Evolutionary conservation across 1,140 invertebrate genomes (phyloP).

Genomic region (Piezodorus guildinii): DNA sequence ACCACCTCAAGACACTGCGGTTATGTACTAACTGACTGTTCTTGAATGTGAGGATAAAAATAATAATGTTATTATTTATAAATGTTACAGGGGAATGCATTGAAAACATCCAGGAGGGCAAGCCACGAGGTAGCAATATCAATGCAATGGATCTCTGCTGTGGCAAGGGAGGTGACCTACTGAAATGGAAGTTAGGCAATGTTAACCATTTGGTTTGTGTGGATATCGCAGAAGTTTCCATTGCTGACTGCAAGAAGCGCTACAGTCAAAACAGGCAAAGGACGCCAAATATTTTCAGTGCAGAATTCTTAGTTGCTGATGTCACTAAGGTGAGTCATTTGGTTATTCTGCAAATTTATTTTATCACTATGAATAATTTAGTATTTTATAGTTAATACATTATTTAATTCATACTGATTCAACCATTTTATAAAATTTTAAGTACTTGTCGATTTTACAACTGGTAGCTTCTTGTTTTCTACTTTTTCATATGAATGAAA

Average conservation of each 20-base stretch:
- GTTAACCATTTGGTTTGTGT: conserved; percentile 82
- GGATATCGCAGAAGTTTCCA: conserved; percentile 85
- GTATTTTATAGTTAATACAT: no score
- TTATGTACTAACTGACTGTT: no score
- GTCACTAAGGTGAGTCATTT: conserved; percentile 58
- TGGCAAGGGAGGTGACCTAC: conserved; percentile 93
- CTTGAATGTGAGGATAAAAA: no score
- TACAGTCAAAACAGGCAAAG: conserved; percentile 47
- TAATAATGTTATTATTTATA: no score
- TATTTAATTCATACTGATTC: no score
- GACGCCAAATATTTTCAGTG: conserved; percentile 49
- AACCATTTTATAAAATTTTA: no score
- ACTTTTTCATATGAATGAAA: no score
- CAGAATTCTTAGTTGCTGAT: conserved; percentile 86
- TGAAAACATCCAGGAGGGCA: conserved; percentile 46
- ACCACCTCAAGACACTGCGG: no score
- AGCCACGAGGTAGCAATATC: conserved; percentile 43
- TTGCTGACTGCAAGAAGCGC: conserved; percentile 70
- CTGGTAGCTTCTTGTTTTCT: no score
- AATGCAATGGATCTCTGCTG: conserved; percentile 69
- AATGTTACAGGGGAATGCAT: conserved; percentile 46
- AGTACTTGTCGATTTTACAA: no score
- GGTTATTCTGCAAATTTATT: no score
- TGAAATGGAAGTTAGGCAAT: conserved; percentile 83
- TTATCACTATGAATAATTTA: no score